Base-by-base conservation (phyloP, 2,888 invertebrate species). In the Ecliptopera silaceata region DNA sequence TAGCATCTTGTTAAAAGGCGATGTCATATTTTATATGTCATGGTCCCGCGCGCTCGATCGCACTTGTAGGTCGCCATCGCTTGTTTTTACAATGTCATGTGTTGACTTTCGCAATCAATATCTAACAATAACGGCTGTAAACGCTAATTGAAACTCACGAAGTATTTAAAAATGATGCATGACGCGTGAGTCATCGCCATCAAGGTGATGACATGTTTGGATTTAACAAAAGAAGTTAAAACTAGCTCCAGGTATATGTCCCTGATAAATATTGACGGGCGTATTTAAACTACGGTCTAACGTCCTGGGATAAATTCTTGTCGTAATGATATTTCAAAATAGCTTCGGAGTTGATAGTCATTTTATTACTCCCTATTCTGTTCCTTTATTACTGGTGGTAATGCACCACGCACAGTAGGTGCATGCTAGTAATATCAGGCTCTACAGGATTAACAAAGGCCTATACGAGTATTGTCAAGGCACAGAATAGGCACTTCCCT, bases 401-500 rank as follows among this genome's bases (percentile, higher is more conserved):
- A n/a, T n/a, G n/a, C n/a, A n/a, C n/a, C n/a, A n/a, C n/a, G n/a
- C 43, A 49, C 36, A 56, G 20, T 38, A 42, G 13, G 12, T 42
- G 51, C 45, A 31, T 43, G 39, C 49, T 45, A 54, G 53, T 56
- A 60, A 64, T 79, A 84, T 78, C 78, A 86, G 85, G 84, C 79
- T 80, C 78, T 68, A 77, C 82, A 86, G 88, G 86, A 86, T 82
- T 79, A 87, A 88, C 90, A 90, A 89, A 89, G 87, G 82, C 86
- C 80, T 80, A 86, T 84, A 83, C 86, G 78, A 75, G 88, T 90
- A 91, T 91, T 90, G 90, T 90, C 90, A 89, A 89, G 89, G 89
- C 89, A 77, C 82, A 86, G 86, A 90, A 88, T 90, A 84, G 86
- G 82, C 89, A 89, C 88, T 89, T 89, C 90, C 90, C 88, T 84